Percentiles rank a stretch among this genome's conserved stretches.
phyloP scores from a whole-genome alignment of 2,888 invertebrate genomes.

The Loripinus fragilis region DNA sequence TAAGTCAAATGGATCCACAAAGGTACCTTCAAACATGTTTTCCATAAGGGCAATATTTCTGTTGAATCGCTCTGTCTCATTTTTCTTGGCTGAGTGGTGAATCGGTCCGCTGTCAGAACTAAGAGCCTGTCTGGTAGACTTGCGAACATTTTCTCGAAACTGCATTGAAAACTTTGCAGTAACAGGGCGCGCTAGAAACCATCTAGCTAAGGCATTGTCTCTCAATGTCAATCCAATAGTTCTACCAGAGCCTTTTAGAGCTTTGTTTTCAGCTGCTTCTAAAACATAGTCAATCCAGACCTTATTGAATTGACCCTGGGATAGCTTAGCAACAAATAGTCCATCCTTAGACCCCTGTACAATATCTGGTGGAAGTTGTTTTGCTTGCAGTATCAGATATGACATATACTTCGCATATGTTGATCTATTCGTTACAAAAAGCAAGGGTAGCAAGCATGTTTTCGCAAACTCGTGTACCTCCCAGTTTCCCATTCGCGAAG shows the following conservation, averaged over 20 bases:
- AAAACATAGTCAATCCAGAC: conserved; percentile 31
- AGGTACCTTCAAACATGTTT: neutral
- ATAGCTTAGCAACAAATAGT: conserved; percentile 11
- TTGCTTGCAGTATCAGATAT: conserved; percentile 11
- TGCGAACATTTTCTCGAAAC: conserved; percentile 4
- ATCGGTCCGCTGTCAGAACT: neutral
- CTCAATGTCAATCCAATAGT: conserved; percentile 26
- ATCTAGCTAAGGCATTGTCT: conserved; percentile 28
- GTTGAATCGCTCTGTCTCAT: neutral
- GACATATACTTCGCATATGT: conserved; percentile 27
- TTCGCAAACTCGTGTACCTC: conserved; percentile 17
- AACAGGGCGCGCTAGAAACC: conserved; percentile 33
- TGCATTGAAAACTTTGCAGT: conserved; percentile 16
- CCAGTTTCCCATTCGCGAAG: conserved; percentile 14
- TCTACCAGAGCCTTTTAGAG: conserved; percentile 19
- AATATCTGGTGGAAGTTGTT: conserved; percentile 22
- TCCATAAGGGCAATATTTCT: neutral
- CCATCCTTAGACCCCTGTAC: conserved; percentile 22
- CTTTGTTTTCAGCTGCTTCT: conserved; percentile 32
- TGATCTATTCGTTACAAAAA: conserved; percentile 28
- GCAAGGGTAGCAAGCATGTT: neutral
- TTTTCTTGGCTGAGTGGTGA: neutral
- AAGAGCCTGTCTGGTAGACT: neutral
- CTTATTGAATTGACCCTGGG: conserved; percentile 24
- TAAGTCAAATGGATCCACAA: neutral